phyloP scores from a whole-genome alignment of 2,113 vertebrate species.

The Rhinogobius similis region DNA sequence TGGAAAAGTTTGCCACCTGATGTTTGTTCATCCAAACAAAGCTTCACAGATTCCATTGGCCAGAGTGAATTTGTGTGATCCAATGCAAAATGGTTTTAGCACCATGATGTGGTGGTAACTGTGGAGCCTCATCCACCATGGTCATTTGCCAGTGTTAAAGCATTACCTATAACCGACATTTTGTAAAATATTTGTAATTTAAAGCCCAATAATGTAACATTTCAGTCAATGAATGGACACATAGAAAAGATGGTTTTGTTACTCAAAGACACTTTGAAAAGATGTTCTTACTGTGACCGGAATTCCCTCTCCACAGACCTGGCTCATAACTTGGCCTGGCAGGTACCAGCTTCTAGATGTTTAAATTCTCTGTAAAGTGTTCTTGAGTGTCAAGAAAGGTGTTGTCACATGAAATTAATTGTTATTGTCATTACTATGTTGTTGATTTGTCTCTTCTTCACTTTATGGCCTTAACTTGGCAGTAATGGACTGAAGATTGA shows the following conservation, averaged over 20 bases:
- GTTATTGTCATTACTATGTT: no score
- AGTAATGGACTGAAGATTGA: no score
- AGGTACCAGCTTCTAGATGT: no score
- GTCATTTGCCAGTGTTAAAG: background rate
- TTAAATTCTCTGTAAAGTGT: no score
- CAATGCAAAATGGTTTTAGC: constrained; percentile 25
- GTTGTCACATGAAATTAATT: no score
- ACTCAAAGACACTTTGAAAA: background rate
- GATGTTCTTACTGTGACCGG: background rate
- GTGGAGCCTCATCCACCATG: constrained; percentile 22
- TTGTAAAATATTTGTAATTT: background rate
- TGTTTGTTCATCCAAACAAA: background rate
- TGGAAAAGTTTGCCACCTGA: background rate
- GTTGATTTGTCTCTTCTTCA: no score
- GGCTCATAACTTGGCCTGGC: background rate
- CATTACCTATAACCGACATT: background rate
- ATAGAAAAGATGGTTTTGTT: background rate
- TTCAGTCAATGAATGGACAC: background rate
- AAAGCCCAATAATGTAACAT: background rate
- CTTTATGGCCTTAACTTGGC: background rate
- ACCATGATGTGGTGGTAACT: constrained; percentile 5
- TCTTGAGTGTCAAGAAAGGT: no score
- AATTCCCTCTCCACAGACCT: background rate
- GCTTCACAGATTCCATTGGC: background rate
- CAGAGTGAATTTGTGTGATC: constrained; percentile 25